Base-by-base conservation (phyloP, 2,888 invertebrate species). In the Disparrhopalites patrizii region DNA sequence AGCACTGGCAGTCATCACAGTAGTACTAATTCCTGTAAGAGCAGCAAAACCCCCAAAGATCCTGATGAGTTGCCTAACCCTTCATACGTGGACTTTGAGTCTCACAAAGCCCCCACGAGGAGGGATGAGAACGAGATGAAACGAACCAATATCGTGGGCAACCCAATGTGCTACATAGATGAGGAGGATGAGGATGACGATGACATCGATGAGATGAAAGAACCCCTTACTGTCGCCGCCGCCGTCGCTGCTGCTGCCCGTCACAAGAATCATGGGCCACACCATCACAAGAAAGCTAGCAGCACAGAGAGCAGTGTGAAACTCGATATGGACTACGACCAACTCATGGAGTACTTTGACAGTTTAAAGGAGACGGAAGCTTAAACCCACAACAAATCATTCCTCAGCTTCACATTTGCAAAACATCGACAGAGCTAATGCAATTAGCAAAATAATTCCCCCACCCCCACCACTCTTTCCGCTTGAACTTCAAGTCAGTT, bases 341-440 rank as follows among this genome's bases (percentile, higher is more conserved):
- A 95, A 84, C 91, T 97, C 81, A 92, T 95, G 91, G 91, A 94
- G 80, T 95, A 96, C 82, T 96, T 97, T 84, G 93, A 95, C 84
- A 95, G 93, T 85, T 85, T 97, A 79, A 96, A 96, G 86, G 93
- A 93, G 84, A 84, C 84, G 1, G 83, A 82, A 73, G 83, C 84
- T 70, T 83, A 77, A 79, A n/a, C n/a, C n/a, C n/a, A n/a, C n/a
- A n/a, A n/a, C n/a, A n/a, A n/a, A n/a, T n/a, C n/a, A n/a, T n/a
- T n/a, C n/a, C n/a, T n/a, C n/a, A n/a, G n/a, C n/a, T n/a, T n/a
- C n/a, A n/a, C n/a, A n/a, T n/a, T n/a, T n/a, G n/a, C n/a, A n/a
- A n/a, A n/a, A n/a, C n/a, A n/a, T n/a, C n/a, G n/a, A n/a, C n/a
- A n/a, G n/a, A n/a, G n/a, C n/a, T n/a, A n/a, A n/a, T n/a, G n/a